Evolutionary conservation across 2,888 invertebrate species (phyloP), one percentile per base, ranked within the genome.

Genomic region (Drosophila fulvimacula): DNA sequence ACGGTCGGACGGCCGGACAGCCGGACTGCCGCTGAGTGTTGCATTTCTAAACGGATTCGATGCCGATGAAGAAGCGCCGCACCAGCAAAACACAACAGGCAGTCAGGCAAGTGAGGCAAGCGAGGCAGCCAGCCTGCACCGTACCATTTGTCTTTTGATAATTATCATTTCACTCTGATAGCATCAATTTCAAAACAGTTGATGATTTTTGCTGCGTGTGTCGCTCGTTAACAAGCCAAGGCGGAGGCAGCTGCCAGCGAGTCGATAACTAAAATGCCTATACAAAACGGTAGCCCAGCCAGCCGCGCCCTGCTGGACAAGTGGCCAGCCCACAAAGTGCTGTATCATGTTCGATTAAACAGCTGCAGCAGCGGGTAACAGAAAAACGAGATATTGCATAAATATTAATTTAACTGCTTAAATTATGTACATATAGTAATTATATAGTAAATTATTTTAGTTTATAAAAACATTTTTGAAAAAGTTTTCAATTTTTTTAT

Each of bases 201-300:
- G 84, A 82, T 87, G 82, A 82, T 82, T 87, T 87, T 87, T 75
- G 75, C 79, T 84, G 82, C 84, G 87, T 82, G 82, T 79, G 79
- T 82, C 84, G 87, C 82, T 87, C 84, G 87, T 84, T 82, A 82
- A 84, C 82, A 81, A 87, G 82, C 78, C 59, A 27, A 56, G 46
- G 41, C 57, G 56, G 53, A 60, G 56, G 59, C 79, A 75, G 79
- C 69, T 74, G 84, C 69, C 36, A 67, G 42, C 21, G 66, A 61
- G 56, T 64, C 68, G 84, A 87, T 82, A 82, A 84, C 79, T 87
- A 64, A 82, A 87, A 87, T 87, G 70, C 69, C 53, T 56, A 32
- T 56, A 73, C 79, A 81, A 82, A 84, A 82, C 82, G 82, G 82
- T 84, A 82, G 82, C 84, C 76, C 10, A 27, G 1, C 3, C 13